Evolutionary conservation across 1,140 invertebrate genomes (phyloP).

Genomic region (Drosophila carrolli): DNA sequence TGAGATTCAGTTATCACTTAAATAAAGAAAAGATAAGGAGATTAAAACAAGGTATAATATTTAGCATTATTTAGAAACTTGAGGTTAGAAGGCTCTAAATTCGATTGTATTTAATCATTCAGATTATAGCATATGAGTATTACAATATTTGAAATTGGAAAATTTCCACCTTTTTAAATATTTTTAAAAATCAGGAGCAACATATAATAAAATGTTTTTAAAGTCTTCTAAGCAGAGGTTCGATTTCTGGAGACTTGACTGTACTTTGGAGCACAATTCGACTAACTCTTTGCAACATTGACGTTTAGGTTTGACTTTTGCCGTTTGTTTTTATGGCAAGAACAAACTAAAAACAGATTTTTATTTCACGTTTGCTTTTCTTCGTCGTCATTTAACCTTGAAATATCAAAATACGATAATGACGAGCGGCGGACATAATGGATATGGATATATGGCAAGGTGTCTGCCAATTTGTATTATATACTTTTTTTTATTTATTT

Average conservation of each 20-base stretch:
- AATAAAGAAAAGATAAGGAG: neutral
- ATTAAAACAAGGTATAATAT: too few relatives aligned
- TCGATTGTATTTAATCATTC: too few relatives aligned
- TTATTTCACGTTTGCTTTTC: slow-evolving; percentile 56
- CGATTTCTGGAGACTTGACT: neutral
- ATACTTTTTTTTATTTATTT: slow-evolving; percentile 27
- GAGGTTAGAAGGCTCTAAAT: too few relatives aligned
- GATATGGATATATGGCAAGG: slow-evolving; percentile 59
- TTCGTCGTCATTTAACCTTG: slow-evolving; percentile 54
- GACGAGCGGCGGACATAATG: slow-evolving; percentile 37
- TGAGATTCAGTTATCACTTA: too few relatives aligned
- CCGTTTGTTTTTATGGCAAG: slow-evolving; percentile 7
- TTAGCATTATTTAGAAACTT: too few relatives aligned
- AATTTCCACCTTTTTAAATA: too few relatives aligned
- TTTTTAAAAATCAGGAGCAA: too few relatives aligned
- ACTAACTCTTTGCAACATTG: neutral
- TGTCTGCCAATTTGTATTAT: slow-evolving; percentile 50
- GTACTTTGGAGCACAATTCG: slow-evolving; percentile 20
- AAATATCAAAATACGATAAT: slow-evolving; percentile 61
- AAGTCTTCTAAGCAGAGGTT: neutral
- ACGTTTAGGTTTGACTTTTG: slow-evolving; percentile 1
- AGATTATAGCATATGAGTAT: too few relatives aligned
- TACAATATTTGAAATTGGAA: too few relatives aligned
- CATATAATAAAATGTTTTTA: too few relatives aligned
- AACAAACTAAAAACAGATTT: slow-evolving; percentile 73